phyloP scores from a whole-genome alignment of 2,888 invertebrate species.

The Nomada goodeniana region DNA sequence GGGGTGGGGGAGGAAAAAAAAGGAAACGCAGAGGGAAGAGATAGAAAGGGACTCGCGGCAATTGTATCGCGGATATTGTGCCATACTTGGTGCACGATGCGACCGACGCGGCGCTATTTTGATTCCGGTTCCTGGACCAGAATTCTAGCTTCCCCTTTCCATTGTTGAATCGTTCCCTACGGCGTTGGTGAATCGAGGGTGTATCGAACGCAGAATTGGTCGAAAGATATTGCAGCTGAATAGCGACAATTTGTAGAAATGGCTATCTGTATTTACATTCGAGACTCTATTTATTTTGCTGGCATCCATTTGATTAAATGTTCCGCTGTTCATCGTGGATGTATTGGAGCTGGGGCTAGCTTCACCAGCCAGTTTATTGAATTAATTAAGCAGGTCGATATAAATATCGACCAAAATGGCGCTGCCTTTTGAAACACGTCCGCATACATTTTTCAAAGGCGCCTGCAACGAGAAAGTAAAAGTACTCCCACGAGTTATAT shows the following conservation, averaged over 20 bases:
- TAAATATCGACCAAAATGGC: too few relatives aligned
- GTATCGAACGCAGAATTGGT: neutral
- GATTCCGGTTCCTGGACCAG: slow-evolving; percentile 33
- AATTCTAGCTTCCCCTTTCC: slow-evolving; percentile 19
- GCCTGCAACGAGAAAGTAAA: too few relatives aligned
- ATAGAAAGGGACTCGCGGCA: slow-evolving; percentile 9
- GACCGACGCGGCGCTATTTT: slow-evolving; percentile 25
- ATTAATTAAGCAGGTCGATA: too few relatives aligned
- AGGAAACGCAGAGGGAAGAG: neutral
- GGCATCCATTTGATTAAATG: too few relatives aligned
- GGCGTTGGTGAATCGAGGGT: neutral
- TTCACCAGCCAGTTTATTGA: too few relatives aligned
- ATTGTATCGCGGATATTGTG: slow-evolving; percentile 33
- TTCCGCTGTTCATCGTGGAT: too few relatives aligned
- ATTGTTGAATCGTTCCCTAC: neutral
- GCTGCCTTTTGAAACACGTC: too few relatives aligned
- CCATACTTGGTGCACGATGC: slow-evolving; percentile 9
- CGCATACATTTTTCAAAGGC: too few relatives aligned
- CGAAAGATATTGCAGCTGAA: slow-evolving; percentile 12
- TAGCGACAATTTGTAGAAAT: neutral
- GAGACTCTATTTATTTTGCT: too few relatives aligned
- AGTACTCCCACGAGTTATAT: too few relatives aligned
- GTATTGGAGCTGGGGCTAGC: too few relatives aligned
- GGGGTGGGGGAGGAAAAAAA: neutral
- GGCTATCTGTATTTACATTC: too few relatives aligned